These are phyloP conservation scores for Amphilophus citrinellus DNA, from an alignment of 2,113 vertebrate genomes.

Conservation along the genomic window DNA sequence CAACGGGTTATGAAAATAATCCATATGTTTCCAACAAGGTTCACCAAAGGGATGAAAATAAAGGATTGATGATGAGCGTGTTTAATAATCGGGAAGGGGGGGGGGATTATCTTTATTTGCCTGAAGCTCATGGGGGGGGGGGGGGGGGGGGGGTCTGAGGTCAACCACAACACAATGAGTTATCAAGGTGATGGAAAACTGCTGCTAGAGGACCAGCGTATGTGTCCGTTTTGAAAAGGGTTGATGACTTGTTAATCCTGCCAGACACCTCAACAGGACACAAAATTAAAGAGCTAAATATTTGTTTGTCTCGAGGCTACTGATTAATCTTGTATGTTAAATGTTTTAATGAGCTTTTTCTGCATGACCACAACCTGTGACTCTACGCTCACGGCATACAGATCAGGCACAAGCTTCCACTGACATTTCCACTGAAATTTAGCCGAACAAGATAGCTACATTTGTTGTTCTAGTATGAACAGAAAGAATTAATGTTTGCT, in stretches of 20 bases:
- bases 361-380: not conserved
- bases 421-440: not conserved
- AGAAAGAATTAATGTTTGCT: not conserved
- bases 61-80: not conserved
- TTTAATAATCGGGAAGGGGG: constrained; percentile 6
- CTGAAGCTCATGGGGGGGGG: not conserved
- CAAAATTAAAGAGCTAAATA: not conserved
- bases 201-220: constrained; percentile 1
- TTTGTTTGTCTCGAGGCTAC: not conserved
- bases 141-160: constrained; percentile 12
- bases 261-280: not conserved
- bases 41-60: constrained; percentile 30
- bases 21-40: constrained; percentile 61
- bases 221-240: not conserved
- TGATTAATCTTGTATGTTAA: constrained; percentile 9
- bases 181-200: not conserved
- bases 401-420: not conserved
- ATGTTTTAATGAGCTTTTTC: not conserved
- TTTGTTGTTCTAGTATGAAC: not conserved
- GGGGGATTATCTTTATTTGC: constrained; percentile 11
- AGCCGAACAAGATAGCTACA: not conserved
- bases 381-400: not conserved
- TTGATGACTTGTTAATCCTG: constrained; percentile 15
- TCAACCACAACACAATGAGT: not conserved
- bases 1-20: constrained; percentile 26